Evolutionary conservation across 64 coral and sea anemone species (phyloP), one percentile per base, ranked within the genome.

Genomic region (Cladopsammia gracilis): DNA sequence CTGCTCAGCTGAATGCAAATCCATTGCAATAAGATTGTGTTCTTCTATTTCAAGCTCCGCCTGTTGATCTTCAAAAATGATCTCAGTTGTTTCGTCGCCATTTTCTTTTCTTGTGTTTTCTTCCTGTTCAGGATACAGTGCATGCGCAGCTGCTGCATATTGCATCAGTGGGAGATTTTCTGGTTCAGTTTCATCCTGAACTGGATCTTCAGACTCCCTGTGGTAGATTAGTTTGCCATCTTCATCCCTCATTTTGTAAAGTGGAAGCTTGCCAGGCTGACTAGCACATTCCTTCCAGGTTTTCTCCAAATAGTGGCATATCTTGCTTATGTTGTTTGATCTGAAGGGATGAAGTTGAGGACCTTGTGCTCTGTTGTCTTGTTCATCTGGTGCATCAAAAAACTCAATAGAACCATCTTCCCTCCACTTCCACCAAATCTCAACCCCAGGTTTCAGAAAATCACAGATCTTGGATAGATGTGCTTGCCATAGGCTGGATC

Each of bases 321-420:
- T 46, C 42, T 66, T 49, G 24, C 66, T 86, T 9, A 86, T 34
- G 20, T 14, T 45, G 6, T 42, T 24, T 44, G 79, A 83, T 62
- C 79, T 83, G 12, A 83, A 83, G 25, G 22, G 79, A 56, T 56
- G 53, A 43, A 79, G 45, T 25, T 25, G 25, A 25, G 82, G 82
- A 16, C 64, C 82, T 44, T 62, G 60, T 19, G 60, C 60, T 62
- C 12, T 62, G 10, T 11, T 62, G 60, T 62, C 60, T 62, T 4
- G 57, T 83, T 83, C 10, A 16, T n/a, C 58, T 44, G 79, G 79
- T 26, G 58, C 58, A 83, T 83, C 79, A 14, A 64, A 44, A 66
- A 83, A 83, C 18, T 43, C 42, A 83, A 83, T 20, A 19, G 58
- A 83, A 25, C 78, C 78, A 82, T 82, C 78, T 20, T 85, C 82